A percentile compares a stretch with the other conserved stretches of the same genome.
phyloP scores from a whole-genome alignment of 1,140 invertebrate genomes.

The Saxidomus purpurata region DNA sequence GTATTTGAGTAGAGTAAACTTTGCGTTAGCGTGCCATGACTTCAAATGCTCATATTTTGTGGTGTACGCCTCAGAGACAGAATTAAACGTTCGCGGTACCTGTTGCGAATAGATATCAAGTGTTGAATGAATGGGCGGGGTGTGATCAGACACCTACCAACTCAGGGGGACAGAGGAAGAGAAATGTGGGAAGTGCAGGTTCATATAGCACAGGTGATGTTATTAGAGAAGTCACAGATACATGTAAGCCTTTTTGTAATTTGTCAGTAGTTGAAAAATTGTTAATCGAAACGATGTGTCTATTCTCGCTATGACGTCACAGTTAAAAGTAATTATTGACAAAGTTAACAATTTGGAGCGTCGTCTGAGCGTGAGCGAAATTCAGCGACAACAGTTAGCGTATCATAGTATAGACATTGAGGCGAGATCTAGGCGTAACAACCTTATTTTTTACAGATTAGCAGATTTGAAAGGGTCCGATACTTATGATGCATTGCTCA shows the following conservation, averaged over 20 bases:
- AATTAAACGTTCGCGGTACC: no score
- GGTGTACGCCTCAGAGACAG: no score
- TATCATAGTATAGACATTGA: constrained; percentile 8
- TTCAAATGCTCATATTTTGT: no score
- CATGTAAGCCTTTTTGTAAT: no score
- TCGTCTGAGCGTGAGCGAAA: neutral
- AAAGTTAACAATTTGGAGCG: neutral
- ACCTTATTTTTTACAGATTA: neutral
- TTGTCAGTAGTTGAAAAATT: neutral
- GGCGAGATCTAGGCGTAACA: neutral
- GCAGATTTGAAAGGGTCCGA: neutral
- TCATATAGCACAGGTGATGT: no score
- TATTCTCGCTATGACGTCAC: neutral
- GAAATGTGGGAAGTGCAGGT: neutral
- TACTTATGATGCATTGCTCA: neutral
- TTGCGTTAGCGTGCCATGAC: no score
- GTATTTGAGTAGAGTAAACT: no score
- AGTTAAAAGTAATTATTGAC: neutral
- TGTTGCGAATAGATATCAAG: no score
- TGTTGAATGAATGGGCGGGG: neutral
- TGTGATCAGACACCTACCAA: neutral
- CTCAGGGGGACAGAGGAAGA: neutral
- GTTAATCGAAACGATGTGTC: neutral
- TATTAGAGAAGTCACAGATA: no score
- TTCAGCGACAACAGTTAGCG: neutral